phyloP scores from a whole-genome alignment of 2,797 vertebrate species.

The Sorex maritimensis region DNA sequence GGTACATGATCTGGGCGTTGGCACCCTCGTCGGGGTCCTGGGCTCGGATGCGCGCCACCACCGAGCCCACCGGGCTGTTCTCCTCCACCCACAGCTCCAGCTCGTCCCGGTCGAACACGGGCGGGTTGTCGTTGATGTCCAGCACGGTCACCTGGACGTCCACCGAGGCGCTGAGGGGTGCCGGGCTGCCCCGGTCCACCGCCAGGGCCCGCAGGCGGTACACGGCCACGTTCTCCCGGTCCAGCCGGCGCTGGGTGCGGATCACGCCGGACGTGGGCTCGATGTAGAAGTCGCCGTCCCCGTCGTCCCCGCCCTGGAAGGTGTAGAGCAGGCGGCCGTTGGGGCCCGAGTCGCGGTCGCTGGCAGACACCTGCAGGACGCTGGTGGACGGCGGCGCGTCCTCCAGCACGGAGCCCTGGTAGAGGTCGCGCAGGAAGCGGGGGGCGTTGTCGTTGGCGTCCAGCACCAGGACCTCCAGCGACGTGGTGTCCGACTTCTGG shows the following conservation, averaged over 20 bases:
- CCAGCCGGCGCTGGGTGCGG: conserved; percentile 95
- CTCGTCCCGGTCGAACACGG: conserved; percentile 97
- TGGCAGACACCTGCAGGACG: conserved; percentile 97
- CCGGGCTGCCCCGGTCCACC: conserved; percentile 94
- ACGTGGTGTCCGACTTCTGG: conserved; percentile 97
- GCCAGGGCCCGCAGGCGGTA: conserved; percentile 96
- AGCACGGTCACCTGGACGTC: conserved; percentile 95
- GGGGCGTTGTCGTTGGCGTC: conserved; percentile 97
- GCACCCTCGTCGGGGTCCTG: conserved; percentile 97
- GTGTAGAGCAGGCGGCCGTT: conserved; percentile 97
- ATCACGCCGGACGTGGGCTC: conserved; percentile 97
- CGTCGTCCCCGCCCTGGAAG: conserved; percentile 96
- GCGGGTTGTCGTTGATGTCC: conserved; percentile 98
- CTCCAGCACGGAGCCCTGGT: conserved; percentile 95
- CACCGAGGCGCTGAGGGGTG: conserved; percentile 94
- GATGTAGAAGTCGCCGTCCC: conserved; percentile 97
- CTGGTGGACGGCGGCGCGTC: conserved; percentile 95
- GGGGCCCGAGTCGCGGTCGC: conserved; percentile 95
- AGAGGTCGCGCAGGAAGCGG: conserved; percentile 95
- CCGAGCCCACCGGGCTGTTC: conserved; percentile 96
- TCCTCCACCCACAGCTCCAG: conserved; percentile 96
- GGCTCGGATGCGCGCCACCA: conserved; percentile 95
- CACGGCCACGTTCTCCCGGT: conserved; percentile 96
- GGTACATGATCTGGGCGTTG: conserved; percentile 99
- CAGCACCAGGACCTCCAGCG: conserved; percentile 96